Conservation (phyloP, 1,140 invertebrate genomes). For the Chymomyza costata region DNA sequence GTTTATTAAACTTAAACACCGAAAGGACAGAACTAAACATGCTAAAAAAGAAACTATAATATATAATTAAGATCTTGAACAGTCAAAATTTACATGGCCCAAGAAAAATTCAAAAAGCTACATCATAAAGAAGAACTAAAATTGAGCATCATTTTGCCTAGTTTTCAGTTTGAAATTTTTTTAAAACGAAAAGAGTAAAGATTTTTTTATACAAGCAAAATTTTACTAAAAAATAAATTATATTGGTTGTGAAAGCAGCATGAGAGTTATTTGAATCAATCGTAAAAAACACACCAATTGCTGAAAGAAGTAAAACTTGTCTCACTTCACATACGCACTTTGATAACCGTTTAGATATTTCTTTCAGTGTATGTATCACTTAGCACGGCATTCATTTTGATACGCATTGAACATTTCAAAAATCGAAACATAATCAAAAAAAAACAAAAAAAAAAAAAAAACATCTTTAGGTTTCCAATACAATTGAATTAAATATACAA, state of each 20-base stretch:
- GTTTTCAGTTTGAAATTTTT: slow-evolving; percentile 31
- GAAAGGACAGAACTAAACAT: slow-evolving; percentile 29
- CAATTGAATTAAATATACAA: slow-evolving; percentile 60
- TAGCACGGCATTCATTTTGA: slow-evolving; percentile 19
- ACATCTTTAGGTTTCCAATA: slow-evolving; percentile 70
- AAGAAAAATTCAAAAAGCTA: no score
- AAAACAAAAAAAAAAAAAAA: slow-evolving; percentile 7
- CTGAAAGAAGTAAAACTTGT: slow-evolving; percentile 36
- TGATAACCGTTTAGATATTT: no score
- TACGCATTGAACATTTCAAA: slow-evolving; percentile 23
- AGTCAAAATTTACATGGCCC: slow-evolving; percentile 34
- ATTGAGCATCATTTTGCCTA: slow-evolving; percentile 25
- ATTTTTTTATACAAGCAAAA: slow-evolving; percentile 17
- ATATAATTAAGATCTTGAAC: slow-evolving; percentile 42
- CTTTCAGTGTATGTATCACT: slow-evolving; percentile 38
- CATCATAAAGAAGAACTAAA: slow-evolving; percentile 13
- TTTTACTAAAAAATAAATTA: slow-evolving; percentile 43
- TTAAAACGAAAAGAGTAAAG: slow-evolving; percentile 18
- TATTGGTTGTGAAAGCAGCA: slow-evolving; percentile 70
- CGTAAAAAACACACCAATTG: slow-evolving; percentile 44
- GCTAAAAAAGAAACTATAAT: slow-evolving; percentile 22
- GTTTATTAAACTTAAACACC: slow-evolving; percentile 6
- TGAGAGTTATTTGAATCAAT: slow-evolving; percentile 57
- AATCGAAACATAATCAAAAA: slow-evolving; percentile 70
- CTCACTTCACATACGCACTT: no score